Evolutionary conservation across 2,113 vertebrate species (phyloP).

Genomic region (Chloropsis cyanopogon): DNA sequence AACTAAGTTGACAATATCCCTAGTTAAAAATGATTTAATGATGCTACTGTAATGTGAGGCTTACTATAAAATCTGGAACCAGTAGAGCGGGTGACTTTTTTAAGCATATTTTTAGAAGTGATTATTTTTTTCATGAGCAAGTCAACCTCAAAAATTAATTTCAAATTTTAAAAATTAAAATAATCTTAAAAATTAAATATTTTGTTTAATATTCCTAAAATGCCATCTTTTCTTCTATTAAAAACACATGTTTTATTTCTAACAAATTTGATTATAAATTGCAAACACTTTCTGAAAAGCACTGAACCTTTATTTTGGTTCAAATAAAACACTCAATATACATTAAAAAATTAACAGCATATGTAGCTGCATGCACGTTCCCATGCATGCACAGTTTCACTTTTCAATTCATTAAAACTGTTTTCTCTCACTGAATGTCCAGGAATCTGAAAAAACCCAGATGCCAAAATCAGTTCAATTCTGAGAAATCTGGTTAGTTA

Average conservation of each 20-base stretch:
- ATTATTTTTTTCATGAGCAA: neutral
- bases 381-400: neutral
- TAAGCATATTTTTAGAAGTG: neutral
- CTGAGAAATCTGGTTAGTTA: neutral
- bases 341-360: neutral
- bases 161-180: neutral
- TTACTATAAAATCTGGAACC: neutral
- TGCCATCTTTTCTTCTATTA: neutral
- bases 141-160: neutral
- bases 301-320: neutral
- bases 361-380: neutral
- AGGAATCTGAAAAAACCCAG: neutral
- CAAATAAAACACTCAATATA: neutral
- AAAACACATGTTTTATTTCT: neutral
- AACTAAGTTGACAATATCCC: neutral
- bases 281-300: neutral
- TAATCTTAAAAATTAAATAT: neutral
- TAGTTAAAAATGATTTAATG: neutral
- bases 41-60: neutral
- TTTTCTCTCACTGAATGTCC: neutral
- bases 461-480: neutral
- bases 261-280: neutral
- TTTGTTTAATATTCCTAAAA: neutral
- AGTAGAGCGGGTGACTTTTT: neutral
- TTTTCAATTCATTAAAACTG: neutral